Conservation (phyloP, 2,113 vertebrate genomes). For the Ellobius talpinus region DNA sequence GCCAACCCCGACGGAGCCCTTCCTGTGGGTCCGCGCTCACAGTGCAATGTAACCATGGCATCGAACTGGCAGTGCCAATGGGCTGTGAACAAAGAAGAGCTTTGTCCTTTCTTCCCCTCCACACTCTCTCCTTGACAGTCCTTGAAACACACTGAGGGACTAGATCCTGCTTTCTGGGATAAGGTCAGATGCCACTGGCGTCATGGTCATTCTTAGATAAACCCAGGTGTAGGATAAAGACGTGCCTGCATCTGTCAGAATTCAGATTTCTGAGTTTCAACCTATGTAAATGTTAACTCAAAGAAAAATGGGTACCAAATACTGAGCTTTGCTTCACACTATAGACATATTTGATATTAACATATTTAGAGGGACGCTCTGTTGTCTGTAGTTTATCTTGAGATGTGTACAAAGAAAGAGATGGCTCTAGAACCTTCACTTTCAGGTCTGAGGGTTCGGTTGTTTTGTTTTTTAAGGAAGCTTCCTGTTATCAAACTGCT, state of each 20-base stretch:
- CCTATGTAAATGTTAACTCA: background rate
- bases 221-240: background rate
- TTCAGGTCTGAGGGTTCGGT: background rate
- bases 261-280: background rate
- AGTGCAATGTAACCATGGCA: background rate
- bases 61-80: background rate
- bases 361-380: background rate
- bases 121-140: background rate
- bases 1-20: no score
- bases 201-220: background rate
- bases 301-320: background rate
- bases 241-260: background rate
- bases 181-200: background rate
- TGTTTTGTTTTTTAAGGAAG: background rate
- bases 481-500: background rate
- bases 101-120: background rate
- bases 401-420: background rate
- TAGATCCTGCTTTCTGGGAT: background rate
- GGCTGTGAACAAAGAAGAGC: background rate
- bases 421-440: background rate
- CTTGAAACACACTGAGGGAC: background rate
- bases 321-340: background rate
- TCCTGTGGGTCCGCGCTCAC: background rate
- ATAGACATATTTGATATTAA: background rate
- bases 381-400: background rate